Percentiles rank a stretch among this genome's conserved stretches.
These are phyloP conservation scores for Drosophila repletoides DNA, from an alignment of 1,140 invertebrate genomes.

Conservation along the genomic window DNA sequence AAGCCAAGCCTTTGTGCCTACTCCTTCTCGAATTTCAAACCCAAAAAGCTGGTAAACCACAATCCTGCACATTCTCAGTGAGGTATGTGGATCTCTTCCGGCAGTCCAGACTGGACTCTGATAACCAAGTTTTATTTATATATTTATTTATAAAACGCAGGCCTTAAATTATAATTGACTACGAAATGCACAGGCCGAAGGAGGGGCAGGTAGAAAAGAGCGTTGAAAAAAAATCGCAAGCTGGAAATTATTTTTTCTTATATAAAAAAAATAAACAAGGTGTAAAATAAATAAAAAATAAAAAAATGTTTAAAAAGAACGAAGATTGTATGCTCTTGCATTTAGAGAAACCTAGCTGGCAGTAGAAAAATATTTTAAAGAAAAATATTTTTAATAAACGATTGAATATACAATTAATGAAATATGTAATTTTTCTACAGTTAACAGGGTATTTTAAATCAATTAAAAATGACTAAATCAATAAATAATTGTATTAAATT, in stretches of 20 bases:
- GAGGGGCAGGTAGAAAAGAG: constrained; percentile 25
- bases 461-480: too few relatives aligned
- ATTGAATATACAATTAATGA: too few relatives aligned
- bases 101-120: constrained; percentile 4
- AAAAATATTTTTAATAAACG: too few relatives aligned
- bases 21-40: too few relatives aligned
- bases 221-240: constrained; percentile 45
- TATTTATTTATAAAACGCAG: constrained; percentile 53
- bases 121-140: constrained; percentile 54
- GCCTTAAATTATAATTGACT: constrained; percentile 51
- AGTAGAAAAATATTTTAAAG: too few relatives aligned
- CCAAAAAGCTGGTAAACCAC: too few relatives aligned
- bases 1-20: too few relatives aligned
- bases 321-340: background rate
- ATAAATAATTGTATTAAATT: too few relatives aligned
- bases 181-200: constrained; percentile 34
- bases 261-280: constrained; percentile 74
- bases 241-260: constrained; percentile 66
- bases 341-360: background rate
- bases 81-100: constrained; percentile 17
- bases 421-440: too few relatives aligned
- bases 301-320: background rate
- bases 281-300: constrained; percentile 52
- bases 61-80: too few relatives aligned
- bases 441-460: too few relatives aligned